Base-by-base conservation (phyloP, 1,140 invertebrate species). In the Drosophila sulfurigaster region DNA sequence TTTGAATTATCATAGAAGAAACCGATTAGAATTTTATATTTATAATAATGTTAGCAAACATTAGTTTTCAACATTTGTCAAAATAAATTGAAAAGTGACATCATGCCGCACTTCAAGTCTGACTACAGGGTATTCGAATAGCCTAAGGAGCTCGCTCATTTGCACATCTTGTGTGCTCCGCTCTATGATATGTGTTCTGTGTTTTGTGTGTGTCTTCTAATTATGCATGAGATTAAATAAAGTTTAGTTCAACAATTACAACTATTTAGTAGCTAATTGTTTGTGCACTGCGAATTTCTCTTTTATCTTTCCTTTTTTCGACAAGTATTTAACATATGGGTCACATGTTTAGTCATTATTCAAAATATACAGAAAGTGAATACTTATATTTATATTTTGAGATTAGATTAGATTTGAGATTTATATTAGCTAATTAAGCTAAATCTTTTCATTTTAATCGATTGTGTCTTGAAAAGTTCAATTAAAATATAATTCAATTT, bases 201-300 rank as follows among this genome's bases (percentile, higher is more conserved):
- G 3, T 20, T 15, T 4, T 25, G 6, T 10, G 57, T 45, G 13
- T 11, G 16, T 64, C 41, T 67, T 78, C 80, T 88, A 87, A 88
- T 87, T 88, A 88, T 74, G 77, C 77, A 80, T 87, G 70, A 83
- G 77, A 89, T 88, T 88, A 88, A 89, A 85, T 83, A 90, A 89
- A 89, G 83, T 88, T 88, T 88, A 88, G 62, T 81, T 81, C 77
- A 88, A 89, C 83, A 89, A 88, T 89, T 88, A 69, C 56, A 89
- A 88, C 83, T 89, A 88, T 89, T 88, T 88, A 88, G 85, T 25
- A 46, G 74, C 83, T 88, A 83, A 88, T 89, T 80, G 85, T 46
- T 11, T 41, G 13, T 58, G 13, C 8, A 6, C n/a, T 32, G 38
- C 16, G 30, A 8, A 3, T 41, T 15, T 58, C 13, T 8, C 3